Percentiles rank a stretch among this genome's conserved stretches.
Evolutionary conservation across 2,888 invertebrate species (phyloP).

Genomic region (Calameuta pallipes): DNA sequence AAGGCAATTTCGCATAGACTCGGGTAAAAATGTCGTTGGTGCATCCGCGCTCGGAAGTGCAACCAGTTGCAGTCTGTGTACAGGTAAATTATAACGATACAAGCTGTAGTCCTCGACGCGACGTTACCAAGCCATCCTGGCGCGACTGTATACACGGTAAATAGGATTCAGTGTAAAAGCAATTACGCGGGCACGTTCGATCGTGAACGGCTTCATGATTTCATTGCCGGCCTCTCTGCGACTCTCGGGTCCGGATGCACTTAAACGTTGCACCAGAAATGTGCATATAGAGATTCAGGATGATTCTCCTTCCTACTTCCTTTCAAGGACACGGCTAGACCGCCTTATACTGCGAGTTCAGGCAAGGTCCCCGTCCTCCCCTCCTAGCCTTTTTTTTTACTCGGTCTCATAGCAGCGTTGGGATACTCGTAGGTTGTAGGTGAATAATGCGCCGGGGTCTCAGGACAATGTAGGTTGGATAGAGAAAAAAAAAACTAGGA

Average conservation of each 20-base stretch:
- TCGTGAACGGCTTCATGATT: background rate
- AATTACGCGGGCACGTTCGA: constrained; percentile 28
- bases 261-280: background rate
- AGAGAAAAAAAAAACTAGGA: constrained; percentile 6
- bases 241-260: background rate
- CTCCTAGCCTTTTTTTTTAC: background rate
- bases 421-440: background rate
- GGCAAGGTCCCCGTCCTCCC: background rate
- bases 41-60: background rate
- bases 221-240: background rate
- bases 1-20: background rate
- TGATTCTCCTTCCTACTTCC: background rate
- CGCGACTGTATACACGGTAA: constrained; percentile 43
- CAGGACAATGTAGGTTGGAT: background rate
- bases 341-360: background rate
- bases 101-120: background rate
- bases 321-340: background rate
- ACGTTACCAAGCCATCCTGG: constrained; percentile 16
- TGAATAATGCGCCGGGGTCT: background rate
- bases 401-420: background rate
- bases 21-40: constrained; percentile 30
- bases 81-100: background rate
- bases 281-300: background rate
- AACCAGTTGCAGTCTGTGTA: background rate
- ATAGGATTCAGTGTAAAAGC: constrained; percentile 49